Conservation (phyloP, 1,140 invertebrate species). For the Phocides pigmalion region DNA sequence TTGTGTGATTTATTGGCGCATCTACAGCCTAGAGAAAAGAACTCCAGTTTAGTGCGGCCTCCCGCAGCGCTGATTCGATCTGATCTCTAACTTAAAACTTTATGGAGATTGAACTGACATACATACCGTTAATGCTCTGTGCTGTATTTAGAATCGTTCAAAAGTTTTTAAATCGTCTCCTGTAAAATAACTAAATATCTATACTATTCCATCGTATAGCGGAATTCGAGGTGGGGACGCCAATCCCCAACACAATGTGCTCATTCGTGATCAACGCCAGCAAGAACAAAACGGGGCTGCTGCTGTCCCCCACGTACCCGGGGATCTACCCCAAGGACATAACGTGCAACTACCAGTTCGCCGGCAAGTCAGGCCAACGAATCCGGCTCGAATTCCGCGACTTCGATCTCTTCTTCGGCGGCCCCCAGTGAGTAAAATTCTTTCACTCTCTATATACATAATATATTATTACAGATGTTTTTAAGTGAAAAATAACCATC, state of each 20-base stretch:
- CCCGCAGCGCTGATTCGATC: too few species aligned
- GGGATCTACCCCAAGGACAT: slow-evolving; percentile 99
- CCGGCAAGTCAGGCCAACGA: slow-evolving; percentile 94
- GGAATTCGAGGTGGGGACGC: slow-evolving; percentile 96
- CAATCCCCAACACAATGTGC: slow-evolving; percentile 90
- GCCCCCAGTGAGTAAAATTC: slow-evolving; percentile 98
- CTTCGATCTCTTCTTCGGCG: slow-evolving; percentile 99
- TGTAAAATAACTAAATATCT: neutral
- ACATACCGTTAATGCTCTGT: too few species aligned
- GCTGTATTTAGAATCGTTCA: too few species aligned
- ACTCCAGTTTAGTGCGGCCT: too few species aligned
- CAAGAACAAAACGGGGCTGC: slow-evolving; percentile 91
- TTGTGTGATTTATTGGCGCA: too few species aligned
- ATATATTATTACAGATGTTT: too few species aligned
- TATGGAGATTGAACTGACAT: too few species aligned
- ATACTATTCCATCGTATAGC: slow-evolving; percentile 79
- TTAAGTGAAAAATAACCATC: too few species aligned
- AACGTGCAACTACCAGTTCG: slow-evolving; percentile 96
- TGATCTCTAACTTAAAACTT: too few species aligned
- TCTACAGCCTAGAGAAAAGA: too few species aligned
- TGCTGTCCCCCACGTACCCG: slow-evolving; percentile 98
- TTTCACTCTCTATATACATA: neutral
- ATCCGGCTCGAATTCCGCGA: slow-evolving; percentile 98
- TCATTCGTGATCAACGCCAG: slow-evolving; percentile 92
- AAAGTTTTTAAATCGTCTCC: too few species aligned